Evolutionary conservation across 2,888 invertebrate genomes (phyloP), one percentile per base, ranked within the genome.

Genomic region (Acronicta alni): DNA sequence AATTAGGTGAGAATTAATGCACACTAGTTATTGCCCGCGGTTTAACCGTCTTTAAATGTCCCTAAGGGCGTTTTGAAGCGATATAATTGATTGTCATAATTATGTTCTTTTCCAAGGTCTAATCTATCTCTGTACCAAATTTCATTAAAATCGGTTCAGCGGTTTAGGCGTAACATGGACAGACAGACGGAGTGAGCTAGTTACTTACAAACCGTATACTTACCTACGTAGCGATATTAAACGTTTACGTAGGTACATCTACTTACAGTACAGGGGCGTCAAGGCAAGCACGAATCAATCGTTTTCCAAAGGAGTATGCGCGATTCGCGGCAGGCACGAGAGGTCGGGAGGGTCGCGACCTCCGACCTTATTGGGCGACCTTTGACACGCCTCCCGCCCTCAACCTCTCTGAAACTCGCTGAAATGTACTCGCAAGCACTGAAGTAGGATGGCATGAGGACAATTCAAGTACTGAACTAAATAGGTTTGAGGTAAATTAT

Each of bases 331-430:
- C 72, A 78, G 85, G 88, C 82, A 12, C 43, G 41, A 38, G 75
- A 85, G 91, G 89, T 91, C 89, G 84, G 44, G 78, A 44, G 88
- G 91, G 89, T 92, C 90, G 85, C 76, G 93, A 93, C 93, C 93
- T 90, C 83, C 87, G 93, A 92, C 92, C 93, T 82, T 85, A 93
- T 93, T 93, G 93, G 93, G 83, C 90, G 92, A 93, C 93, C 93
- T 84, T 74, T 85, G 90, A 86, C 91, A 79, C 93, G 93, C 93
- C 93, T 83, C 82, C 85, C 91, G 88, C 91, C 88, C 71, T 62
- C 17, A 39, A 44, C 43, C 80, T 79, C 64, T 56, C 83, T 85
- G 84, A 84, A 83, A 75, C 63, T 32, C 72, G 41, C 87, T 88
- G 88, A 87, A 87, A 79, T 57, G 17, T 38, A 20, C 41, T 38